Evolutionary conservation across 2,797 vertebrate genomes (phyloP).

Genomic region (Distichodus sexfasciatus): DNA sequence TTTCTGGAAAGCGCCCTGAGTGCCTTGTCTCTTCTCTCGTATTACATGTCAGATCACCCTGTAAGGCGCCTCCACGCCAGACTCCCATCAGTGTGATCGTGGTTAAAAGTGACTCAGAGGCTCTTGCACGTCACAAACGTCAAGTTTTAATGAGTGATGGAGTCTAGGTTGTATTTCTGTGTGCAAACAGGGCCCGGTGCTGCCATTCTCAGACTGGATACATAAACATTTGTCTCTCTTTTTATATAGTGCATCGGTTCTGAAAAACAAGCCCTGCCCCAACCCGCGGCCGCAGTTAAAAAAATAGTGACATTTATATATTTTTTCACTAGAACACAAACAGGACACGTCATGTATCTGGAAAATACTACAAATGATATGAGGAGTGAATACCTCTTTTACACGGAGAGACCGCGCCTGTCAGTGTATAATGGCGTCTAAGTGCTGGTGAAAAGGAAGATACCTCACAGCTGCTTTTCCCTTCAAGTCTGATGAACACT

Average conservation of each 20-base stretch:
- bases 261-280: not conserved
- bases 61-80: not conserved
- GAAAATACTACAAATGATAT: too few relatives aligned
- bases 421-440: too few relatives aligned
- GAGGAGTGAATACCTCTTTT: too few relatives aligned
- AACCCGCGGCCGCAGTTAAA: not conserved
- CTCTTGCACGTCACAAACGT: not conserved
- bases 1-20: not conserved
- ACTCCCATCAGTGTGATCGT: not conserved
- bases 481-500: too few relatives aligned
- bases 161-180: conserved; percentile 10
- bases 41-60: not conserved
- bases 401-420: too few relatives aligned
- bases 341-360: too few relatives aligned
- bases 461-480: too few relatives aligned
- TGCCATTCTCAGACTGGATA: conserved; percentile 4
- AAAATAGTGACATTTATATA: not conserved
- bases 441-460: too few relatives aligned
- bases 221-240: conserved; percentile 10
- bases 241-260: too few relatives aligned
- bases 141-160: not conserved
- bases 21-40: not conserved
- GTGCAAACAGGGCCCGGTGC: conserved; percentile 2
- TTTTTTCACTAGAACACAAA: too few relatives aligned
- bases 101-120: not conserved